Base-by-base conservation (phyloP, 2,888 invertebrate species). In the Copidosoma aretas region DNA sequence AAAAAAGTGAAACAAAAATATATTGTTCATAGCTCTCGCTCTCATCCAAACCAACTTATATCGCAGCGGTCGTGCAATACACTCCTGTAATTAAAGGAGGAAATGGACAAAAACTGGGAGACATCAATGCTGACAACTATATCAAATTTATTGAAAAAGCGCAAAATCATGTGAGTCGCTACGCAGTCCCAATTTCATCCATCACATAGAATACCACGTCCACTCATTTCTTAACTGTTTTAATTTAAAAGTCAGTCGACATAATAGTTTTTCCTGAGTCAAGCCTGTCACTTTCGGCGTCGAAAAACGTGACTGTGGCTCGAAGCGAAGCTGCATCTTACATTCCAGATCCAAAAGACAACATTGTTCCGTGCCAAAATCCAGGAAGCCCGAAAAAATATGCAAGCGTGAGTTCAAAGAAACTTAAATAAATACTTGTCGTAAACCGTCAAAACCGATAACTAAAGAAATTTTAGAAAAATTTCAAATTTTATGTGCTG, bases 241-340 rank as follows among this genome's bases (percentile, higher is more conserved):
- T 60, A 59, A 22, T 39, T 41, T 54, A 68, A 5, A 77, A 88
- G 88, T 79, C 80, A 10, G 86, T 81, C 0, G 87, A 89, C 71
- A 88, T 89, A 21, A 81, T 89, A 22, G 87, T 89, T n/a, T 88
- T 89, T 71, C 89, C 89, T 0, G 89, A 89, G 78, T 77, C 71
- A n/a, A n/a, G n/a, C n/a, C n/a, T n/a, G n/a, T n/a, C n/a, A n/a
- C n/a, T n/a, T n/a, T n/a, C n/a, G n/a, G n/a, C n/a, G n/a, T n/a
- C n/a, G n/a, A n/a, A n/a, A n/a, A n/a, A n/a, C n/a, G n/a, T n/a
- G n/a, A n/a, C n/a, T n/a, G n/a, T n/a, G n/a, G n/a, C n/a, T n/a
- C n/a, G n/a, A n/a, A n/a, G n/a, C n/a, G n/a, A n/a, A n/a, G 56
- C 60, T 5, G 71, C 71, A 1, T 71, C 71, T 0, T 60, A 46